Conservation (phyloP, 2,797 vertebrate species). For the Florisuga fusca region DNA sequence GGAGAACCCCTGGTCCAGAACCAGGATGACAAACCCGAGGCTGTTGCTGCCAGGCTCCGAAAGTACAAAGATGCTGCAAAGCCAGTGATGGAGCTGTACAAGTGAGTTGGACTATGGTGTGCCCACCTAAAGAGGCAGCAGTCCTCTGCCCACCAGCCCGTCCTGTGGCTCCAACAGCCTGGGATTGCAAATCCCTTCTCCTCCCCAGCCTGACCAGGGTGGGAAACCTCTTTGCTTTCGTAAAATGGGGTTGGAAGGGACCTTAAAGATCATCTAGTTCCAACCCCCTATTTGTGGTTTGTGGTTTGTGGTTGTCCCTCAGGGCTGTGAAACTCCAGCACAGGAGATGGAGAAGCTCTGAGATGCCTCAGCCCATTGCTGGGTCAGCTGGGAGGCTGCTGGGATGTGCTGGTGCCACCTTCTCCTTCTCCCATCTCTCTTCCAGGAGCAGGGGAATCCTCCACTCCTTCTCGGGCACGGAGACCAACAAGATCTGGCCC, state of each 20-base stretch:
- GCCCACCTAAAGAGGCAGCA: neutral
- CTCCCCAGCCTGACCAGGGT: neutral
- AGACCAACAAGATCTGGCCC: slow-evolving; percentile 96
- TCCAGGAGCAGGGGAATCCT: slow-evolving; percentile 90
- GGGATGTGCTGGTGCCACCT: neutral
- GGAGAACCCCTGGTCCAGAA: slow-evolving; percentile 91
- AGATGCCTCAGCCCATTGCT: neutral
- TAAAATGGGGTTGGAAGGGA: no score
- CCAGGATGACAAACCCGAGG: slow-evolving; percentile 92
- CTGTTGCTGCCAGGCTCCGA: slow-evolving; percentile 87
- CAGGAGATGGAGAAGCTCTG: neutral
- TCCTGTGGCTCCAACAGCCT: fast-evolving
- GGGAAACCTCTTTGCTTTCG: neutral
- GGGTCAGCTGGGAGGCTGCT: no score
- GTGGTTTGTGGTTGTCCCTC: neutral
- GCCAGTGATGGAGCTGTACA: slow-evolving; percentile 93
- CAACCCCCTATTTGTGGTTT: no score
- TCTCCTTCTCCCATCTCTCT: neutral
- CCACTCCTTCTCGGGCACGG: slow-evolving; percentile 93
- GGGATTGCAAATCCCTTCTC: no score
- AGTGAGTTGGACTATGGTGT: slow-evolving; percentile 78
- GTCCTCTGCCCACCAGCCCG: neutral
- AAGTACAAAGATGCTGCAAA: slow-evolving; percentile 96
- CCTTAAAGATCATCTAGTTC: no score
- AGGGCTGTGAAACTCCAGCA: neutral